These are phyloP conservation scores for Notocelia uddmanniana DNA, from an alignment of 2,888 invertebrate species.

Conservation along the genomic window DNA sequence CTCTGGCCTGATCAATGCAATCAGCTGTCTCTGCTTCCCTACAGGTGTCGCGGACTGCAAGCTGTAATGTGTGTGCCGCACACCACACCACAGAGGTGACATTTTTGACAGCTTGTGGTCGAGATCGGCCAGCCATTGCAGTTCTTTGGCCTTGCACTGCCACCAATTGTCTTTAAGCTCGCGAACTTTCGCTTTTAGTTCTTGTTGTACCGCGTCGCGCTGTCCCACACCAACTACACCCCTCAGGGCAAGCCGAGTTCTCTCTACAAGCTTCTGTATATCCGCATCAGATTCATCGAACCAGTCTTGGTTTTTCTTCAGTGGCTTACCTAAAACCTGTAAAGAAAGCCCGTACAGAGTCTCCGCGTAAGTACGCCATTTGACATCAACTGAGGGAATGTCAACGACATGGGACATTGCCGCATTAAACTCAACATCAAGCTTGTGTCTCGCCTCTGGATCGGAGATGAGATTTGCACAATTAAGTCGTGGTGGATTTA, in stretches of 20 bases:
- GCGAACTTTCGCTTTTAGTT: not conserved
- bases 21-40: too few relatives aligned
- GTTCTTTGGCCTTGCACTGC: not conserved
- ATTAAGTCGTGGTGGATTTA: not conserved
- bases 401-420: not conserved
- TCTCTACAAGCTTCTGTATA: not conserved
- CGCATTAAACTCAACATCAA: not conserved
- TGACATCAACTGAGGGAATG: not conserved
- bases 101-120: too few relatives aligned
- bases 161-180: not conserved
- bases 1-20: too few relatives aligned
- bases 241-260: not conserved
- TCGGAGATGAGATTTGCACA: not conserved
- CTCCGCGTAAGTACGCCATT: slow-evolving; percentile 3
- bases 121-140: not conserved
- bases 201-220: too few relatives aligned
- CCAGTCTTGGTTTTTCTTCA: too few relatives aligned
- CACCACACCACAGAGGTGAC: too few relatives aligned
- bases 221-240: not conserved
- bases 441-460: not conserved
- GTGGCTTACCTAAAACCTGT: too few relatives aligned
- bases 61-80: too few relatives aligned
- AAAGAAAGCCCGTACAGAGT: not conserved
- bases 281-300: slow-evolving; percentile 1
- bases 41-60: too few relatives aligned